These are phyloP conservation scores for Papilio demoleus DNA, from an alignment of 2,888 invertebrate genomes.

Conservation along the genomic window DNA sequence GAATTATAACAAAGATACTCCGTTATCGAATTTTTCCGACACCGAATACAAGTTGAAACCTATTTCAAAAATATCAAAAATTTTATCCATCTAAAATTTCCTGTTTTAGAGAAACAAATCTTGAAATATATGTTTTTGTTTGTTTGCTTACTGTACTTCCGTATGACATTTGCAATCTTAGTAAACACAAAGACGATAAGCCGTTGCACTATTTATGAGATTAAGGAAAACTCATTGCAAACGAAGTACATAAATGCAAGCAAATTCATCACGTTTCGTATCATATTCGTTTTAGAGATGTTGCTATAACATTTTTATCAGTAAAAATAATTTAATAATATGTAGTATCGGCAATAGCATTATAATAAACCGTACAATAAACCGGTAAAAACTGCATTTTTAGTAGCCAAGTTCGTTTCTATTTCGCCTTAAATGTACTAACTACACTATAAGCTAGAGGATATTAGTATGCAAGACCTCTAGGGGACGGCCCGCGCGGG, in stretches of 20 bases:
- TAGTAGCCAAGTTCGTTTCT: background rate
- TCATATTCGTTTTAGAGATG: background rate
- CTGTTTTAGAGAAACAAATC: too few species aligned
- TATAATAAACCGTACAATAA: background rate
- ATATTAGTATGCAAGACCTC: background rate
- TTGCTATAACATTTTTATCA: background rate
- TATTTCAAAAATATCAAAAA: too few species aligned
- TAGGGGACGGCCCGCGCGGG: conserved; percentile 11
- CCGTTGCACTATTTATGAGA: background rate
- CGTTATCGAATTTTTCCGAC: background rate
- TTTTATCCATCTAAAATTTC: too few species aligned
- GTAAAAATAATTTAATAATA: background rate
- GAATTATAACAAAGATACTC: background rate
- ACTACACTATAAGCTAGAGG: background rate
- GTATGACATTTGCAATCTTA: background rate
- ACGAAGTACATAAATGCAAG: background rate
- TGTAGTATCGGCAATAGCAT: background rate
- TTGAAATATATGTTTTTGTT: too few species aligned
- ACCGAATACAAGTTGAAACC: too few species aligned
- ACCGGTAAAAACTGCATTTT: background rate
- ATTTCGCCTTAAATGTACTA: background rate
- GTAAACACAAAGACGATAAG: conserved; percentile 3
- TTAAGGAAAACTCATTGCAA: background rate
- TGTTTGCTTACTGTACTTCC: background rate
- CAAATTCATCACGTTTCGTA: background rate